Evolutionary conservation across 2,113 vertebrate genomes (phyloP).

Genomic region (Engystomops pustulosus): DNA sequence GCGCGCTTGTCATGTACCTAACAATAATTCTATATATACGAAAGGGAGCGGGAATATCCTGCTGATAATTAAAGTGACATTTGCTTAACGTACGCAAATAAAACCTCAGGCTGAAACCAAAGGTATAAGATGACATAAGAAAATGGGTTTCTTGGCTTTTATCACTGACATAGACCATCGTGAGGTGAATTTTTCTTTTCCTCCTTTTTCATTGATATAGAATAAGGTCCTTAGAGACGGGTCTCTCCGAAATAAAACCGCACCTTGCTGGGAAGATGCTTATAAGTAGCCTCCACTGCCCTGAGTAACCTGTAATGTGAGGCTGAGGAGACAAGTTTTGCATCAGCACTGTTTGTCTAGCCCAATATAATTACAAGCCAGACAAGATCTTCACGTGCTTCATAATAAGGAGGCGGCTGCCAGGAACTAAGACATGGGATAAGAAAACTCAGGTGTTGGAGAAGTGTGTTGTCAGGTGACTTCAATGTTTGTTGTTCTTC

Average conservation of each 20-base stretch:
- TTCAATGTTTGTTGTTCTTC: conserved; percentile 20
- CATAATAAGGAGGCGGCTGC: conserved; percentile 33
- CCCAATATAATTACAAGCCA: conserved; percentile 28
- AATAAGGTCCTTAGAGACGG: neutral
- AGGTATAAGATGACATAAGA: too few relatives aligned
- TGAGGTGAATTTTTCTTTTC: neutral
- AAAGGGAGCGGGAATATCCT: too few relatives aligned
- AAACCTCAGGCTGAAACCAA: too few relatives aligned
- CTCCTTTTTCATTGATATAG: neutral
- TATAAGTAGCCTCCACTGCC: neutral
- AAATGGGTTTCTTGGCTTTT: too few relatives aligned
- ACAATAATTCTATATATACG: neutral
- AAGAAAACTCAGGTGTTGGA: conserved; percentile 5
- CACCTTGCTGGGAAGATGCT: conserved; percentile 1
- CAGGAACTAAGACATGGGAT: neutral
- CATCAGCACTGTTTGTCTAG: conserved; percentile 26
- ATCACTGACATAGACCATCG: neutral
- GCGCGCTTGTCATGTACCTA: neutral
- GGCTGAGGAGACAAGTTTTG: conserved; percentile 10
- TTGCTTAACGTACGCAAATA: too few relatives aligned
- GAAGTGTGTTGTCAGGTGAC: neutral
- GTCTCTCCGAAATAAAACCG: conserved; percentile 21
- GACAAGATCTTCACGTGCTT: conserved; percentile 14
- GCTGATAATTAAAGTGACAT: too few relatives aligned
- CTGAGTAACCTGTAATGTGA: conserved; percentile 27